phyloP scores from a whole-genome alignment of 2,113 vertebrate genomes.

The Indri indri region DNA sequence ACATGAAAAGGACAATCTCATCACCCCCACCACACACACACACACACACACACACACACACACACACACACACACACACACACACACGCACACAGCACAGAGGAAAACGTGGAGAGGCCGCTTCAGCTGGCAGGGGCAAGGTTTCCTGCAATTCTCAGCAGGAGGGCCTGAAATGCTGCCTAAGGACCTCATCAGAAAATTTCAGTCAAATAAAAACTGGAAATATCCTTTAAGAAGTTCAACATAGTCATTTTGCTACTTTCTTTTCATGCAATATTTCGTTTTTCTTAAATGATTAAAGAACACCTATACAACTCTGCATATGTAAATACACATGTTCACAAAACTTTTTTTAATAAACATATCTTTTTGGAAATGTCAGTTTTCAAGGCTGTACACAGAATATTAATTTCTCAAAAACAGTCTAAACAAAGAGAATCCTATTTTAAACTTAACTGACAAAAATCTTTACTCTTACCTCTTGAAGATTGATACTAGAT shows the following conservation, averaged over 20 bases:
- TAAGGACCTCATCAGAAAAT: not conserved
- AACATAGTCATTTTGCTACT: not conserved
- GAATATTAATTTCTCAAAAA: not conserved
- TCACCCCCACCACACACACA: too few species aligned
- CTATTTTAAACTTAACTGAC: not conserved
- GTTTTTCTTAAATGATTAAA: not conserved
- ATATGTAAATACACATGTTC: not conserved
- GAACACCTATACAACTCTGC: not conserved
- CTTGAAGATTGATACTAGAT: not conserved
- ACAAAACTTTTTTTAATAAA: not conserved
- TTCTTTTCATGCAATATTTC: not conserved
- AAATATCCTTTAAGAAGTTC: not conserved
- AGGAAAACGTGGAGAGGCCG: not conserved
- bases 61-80: fast-evolving
- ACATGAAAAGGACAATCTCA: not conserved
- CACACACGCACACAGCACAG: not conserved
- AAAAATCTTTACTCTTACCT: not conserved
- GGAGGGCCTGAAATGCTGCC: not conserved
- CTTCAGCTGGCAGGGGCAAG: not conserved
- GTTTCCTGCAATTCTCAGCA: not conserved
- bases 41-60: too few species aligned
- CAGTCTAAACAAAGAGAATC: not conserved
- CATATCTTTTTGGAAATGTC: not conserved
- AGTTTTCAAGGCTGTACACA: not conserved
- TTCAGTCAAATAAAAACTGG: not conserved